Conservation (phyloP, 2,888 invertebrate genomes). For the Harpalus rubripes region DNA sequence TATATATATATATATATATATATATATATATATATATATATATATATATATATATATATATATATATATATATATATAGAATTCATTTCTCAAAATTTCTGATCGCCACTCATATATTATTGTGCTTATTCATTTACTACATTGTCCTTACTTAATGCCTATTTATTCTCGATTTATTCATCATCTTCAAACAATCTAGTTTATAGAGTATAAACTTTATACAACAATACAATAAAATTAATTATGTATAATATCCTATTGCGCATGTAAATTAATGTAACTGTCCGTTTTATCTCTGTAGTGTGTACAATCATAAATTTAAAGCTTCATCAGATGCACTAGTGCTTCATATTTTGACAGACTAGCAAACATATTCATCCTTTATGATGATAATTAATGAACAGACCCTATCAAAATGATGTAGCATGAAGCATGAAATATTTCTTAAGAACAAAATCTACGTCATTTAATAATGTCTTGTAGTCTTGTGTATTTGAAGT, state of each 20-base stretch:
- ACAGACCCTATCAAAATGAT: neutral
- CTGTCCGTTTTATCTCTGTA: neutral
- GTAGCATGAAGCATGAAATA: neutral
- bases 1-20: too few relatives aligned
- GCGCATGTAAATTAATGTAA: neutral
- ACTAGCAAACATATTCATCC: slow-evolving; percentile 14
- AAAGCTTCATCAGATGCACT: slow-evolving; percentile 19
- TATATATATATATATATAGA: too few relatives aligned
- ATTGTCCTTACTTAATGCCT: too few relatives aligned
- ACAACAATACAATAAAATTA: neutral
- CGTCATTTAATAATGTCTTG: neutral
- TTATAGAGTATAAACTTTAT: neutral
- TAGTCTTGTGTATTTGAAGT: neutral
- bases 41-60: too few relatives aligned
- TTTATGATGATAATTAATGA: slow-evolving; percentile 6
- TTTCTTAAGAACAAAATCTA: neutral
- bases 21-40: too few relatives aligned
- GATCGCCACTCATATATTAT: too few relatives aligned
- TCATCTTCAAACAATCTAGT: too few relatives aligned
- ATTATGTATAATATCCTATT: neutral
- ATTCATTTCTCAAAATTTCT: too few relatives aligned
- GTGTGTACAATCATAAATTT: neutral
- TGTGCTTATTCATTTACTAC: too few relatives aligned
- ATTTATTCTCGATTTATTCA: too few relatives aligned
- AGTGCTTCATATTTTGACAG: slow-evolving; percentile 14